Base-by-base conservation (phyloP, 2,113 vertebrate species). In the Fukomys damarensis region DNA sequence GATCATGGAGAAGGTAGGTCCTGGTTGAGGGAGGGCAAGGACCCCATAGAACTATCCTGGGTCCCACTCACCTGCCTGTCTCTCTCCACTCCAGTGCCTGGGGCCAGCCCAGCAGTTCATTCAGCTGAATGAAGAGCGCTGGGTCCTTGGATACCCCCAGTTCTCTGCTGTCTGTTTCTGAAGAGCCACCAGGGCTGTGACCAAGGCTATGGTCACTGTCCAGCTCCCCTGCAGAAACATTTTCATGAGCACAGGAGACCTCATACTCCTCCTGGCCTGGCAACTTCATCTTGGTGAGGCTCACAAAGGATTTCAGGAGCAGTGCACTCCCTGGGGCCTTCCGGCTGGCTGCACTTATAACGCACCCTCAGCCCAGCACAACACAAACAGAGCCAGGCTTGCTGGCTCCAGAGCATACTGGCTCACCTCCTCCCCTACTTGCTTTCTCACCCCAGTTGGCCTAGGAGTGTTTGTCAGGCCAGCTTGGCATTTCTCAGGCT, bases 91-190 rank as follows among this genome's bases (percentile, higher is more conserved):
- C 86, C 65, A 94, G 84, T 3, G 97, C 98, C 0, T 95, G 92
- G 0, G 98, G 95, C 61, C 89, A 97, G 80, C 96, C 97, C 86
- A 98, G 76, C 58, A 99, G 98, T 46, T 99, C 98, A 61, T 99
- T 99, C 81, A 99, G 97, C 95, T 99, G 98, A 94, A 99, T 96
- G 96, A 99, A 99, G 89, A 99, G 98, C 56, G 49, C 82, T 41
- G 59, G 95, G 88, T 89, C 81, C 19, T 96, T 87, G 6, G 65
- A 26, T 49, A 91, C 9, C 38, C 7, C 76, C 14, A 68, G 46
- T 13, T 95, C 86, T 83, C 52, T 77, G 61, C 54, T 70, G 30
- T 83, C 58, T 87, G n/a, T 95, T 76, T 90, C 89, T 92, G 77
- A 96, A 56, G 86, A 77, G 4, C 56, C 85, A n/a, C 77, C 28